These are phyloP conservation scores for Cistogaster globosa DNA, from an alignment of 2,888 invertebrate genomes.

Conservation along the genomic window DNA sequence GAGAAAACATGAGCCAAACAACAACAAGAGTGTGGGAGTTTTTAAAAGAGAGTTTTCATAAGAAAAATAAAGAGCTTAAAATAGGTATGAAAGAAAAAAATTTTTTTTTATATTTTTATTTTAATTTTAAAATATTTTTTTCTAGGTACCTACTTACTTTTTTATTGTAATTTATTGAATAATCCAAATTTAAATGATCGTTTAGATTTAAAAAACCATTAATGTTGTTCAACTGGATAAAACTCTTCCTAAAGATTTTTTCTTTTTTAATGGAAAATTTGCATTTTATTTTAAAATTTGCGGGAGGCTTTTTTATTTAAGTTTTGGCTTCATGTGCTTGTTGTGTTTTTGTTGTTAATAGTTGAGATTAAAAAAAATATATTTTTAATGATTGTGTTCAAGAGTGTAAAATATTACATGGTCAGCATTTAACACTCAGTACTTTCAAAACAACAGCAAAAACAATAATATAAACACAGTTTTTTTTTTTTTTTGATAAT, in stretches of 20 bases:
- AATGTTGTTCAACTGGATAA: too few relatives aligned
- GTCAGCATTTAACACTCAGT: too few relatives aligned
- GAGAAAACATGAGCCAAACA: background rate
- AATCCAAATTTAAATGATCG: slow-evolving; percentile 3
- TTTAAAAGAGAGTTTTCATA: background rate
- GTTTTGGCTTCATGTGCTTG: too few relatives aligned
- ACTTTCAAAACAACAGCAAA: background rate
- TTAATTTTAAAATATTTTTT: background rate
- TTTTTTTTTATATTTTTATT: background rate
- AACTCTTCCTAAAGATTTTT: too few relatives aligned
- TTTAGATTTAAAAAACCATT: background rate
- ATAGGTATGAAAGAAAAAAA: background rate
- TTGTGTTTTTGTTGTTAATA: too few relatives aligned
- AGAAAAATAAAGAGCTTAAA: background rate
- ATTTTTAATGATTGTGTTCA: too few relatives aligned
- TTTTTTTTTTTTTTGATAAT: background rate
- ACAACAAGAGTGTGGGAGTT: slow-evolving; percentile 15
- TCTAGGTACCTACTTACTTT: slow-evolving; percentile 16
- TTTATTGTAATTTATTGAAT: background rate
- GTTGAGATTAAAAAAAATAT: too few relatives aligned
- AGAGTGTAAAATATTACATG: too few relatives aligned
- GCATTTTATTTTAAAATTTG: too few relatives aligned
- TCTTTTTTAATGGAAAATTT: too few relatives aligned
- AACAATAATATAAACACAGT: background rate
- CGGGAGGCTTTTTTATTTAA: too few relatives aligned